These are phyloP conservation scores for Dysmachus trigonus DNA, from an alignment of 2,888 invertebrate genomes.

Conservation along the genomic window DNA sequence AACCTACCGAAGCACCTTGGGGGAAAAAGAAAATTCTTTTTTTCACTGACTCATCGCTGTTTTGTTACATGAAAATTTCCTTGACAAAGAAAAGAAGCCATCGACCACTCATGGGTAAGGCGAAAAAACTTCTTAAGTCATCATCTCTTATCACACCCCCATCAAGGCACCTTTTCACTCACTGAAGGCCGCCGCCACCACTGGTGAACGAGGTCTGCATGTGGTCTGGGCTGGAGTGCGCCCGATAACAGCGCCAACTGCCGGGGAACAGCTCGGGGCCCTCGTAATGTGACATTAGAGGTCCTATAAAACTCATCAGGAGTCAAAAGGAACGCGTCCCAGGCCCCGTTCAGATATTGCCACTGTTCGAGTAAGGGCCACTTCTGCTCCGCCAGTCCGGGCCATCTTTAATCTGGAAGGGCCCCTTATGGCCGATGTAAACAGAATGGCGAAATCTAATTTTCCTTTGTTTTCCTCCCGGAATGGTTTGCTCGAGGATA, in stretches of 20 bases:
- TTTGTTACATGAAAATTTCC: constrained; percentile 22
- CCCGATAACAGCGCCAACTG: neutral
- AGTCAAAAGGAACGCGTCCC: neutral
- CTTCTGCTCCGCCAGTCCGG: neutral
- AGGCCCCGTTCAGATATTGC: neutral
- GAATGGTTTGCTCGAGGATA: neutral
- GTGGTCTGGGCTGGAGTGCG: neutral
- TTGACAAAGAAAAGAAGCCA: constrained; percentile 5
- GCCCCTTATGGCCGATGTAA: constrained; percentile 36
- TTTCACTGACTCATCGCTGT: neutral
- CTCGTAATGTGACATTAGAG: constrained; percentile 33
- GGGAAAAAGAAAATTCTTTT: neutral
- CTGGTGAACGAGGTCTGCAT: neutral
- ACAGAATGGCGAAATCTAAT: constrained; percentile 40
- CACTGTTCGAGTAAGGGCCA: neutral
- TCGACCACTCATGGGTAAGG: neutral
- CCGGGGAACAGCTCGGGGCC: neutral
- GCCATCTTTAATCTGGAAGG: neutral
- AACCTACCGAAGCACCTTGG: neutral
- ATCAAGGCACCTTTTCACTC: constrained; percentile 19
- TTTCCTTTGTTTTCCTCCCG: constrained; percentile 31
- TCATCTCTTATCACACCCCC: constrained; percentile 22
- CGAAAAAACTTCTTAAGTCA: constrained; percentile 17
- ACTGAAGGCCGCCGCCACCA: neutral
- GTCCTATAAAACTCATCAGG: constrained; percentile 33